These are phyloP conservation scores for Drosophila kurseongensis DNA, from an alignment of 1,140 invertebrate species.

Conservation along the genomic window DNA sequence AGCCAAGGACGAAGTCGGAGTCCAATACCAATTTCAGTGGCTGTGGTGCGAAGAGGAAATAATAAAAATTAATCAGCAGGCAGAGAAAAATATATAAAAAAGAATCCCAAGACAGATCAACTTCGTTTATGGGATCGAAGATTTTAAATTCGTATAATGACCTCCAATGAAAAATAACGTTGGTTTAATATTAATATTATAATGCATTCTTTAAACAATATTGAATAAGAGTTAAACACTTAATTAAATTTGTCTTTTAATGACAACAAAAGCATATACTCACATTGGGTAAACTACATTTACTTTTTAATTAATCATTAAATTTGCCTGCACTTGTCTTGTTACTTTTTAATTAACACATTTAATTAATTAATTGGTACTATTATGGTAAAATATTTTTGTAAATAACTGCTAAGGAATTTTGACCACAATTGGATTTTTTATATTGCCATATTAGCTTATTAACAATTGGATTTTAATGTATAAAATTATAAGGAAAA, in stretches of 20 bases:
- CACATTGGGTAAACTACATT: neutral
- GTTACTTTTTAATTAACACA: neutral
- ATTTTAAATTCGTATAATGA: conserved; percentile 6
- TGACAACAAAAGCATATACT: neutral
- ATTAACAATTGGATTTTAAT: too few relatives aligned
- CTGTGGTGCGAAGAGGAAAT: conserved; percentile 62
- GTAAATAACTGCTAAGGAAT: neutral
- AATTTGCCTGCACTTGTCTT: neutral
- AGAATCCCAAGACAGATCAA: neutral
- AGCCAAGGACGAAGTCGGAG: conserved; percentile 9
- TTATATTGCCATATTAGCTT: neutral
- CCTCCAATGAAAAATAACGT: neutral
- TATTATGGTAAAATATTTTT: neutral
- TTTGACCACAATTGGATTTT: neutral
- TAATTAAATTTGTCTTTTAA: neutral
- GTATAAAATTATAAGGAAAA: too few relatives aligned
- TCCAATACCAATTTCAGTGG: conserved; percentile 61
- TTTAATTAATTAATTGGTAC: neutral
- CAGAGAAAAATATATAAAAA: conserved; percentile 28
- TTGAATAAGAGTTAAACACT: neutral
- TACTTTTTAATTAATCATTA: neutral
- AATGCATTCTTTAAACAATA: neutral
- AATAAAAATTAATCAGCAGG: conserved; percentile 76
- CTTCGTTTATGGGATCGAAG: conserved; percentile 53
- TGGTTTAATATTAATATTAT: neutral